Base-by-base conservation (phyloP, 2,797 vertebrate species). In the Schizopygopsis pylzovi region DNA sequence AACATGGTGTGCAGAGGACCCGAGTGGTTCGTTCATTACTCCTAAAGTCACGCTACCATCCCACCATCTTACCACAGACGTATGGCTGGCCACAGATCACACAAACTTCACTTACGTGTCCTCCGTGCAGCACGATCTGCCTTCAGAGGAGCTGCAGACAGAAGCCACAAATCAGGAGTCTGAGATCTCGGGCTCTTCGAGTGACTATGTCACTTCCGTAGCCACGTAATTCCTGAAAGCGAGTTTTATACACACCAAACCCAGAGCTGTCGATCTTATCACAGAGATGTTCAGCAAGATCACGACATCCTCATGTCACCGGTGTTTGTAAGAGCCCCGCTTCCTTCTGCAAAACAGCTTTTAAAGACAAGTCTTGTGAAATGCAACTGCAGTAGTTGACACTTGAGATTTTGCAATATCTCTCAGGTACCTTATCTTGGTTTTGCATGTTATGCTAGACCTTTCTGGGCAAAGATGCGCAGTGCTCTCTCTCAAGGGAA, bases 101-200 rank as follows among this genome's bases (percentile, higher is more conserved):
- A 84, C 52, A 13, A 87, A 89, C 75, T 65, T 89, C 12, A 84
- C 84, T 6, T 89, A 89, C 72, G 8, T 76, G 43, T 79, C 71
- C 11, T 63, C 18, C 13, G 25, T 56, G 4, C 75, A 33, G 10
- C 75, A 4, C 11, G 13, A 77, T 33, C 2, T 79, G 15, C 41
- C 41, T 52, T 37, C 47, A 4, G 20, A 83, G 18, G 43, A n/a
- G 41, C 20, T 12, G 22, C 4, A 76, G 12, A 63, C 41, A 16
- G 43, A 83, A 37, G 43, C 18, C 20, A 49, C 43, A 18, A 63
- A 18, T 16, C 56, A 52, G 3, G 65, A 16, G n/a, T 8, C 65
- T 10, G 43, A 63, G 9, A 75, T 43, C 13, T 20, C 16, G 0
- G 15, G 47, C 33, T 52, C 15, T 43, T 52, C n/a, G 16, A 75